Evolutionary conservation across 2,797 vertebrate species (phyloP).

Genomic region (Limnodromus scolopaceus): DNA sequence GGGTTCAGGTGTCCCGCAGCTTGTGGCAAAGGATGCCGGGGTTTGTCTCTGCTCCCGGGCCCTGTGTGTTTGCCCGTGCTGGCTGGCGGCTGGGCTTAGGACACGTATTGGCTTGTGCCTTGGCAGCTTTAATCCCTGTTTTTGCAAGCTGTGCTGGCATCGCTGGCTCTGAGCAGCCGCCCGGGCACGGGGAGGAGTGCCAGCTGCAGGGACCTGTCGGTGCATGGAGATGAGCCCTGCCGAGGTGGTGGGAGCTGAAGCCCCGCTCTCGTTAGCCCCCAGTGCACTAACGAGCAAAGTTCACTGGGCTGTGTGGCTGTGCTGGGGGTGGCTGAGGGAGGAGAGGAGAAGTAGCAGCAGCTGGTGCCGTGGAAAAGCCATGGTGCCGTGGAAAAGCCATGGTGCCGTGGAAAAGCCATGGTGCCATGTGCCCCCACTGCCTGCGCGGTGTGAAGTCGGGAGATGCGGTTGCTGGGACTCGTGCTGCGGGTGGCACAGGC

Average conservation of each 20-base stretch:
- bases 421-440: accelerated
- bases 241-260: accelerated
- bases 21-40: accelerated
- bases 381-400: accelerated
- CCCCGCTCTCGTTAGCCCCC: accelerated
- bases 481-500: neutral
- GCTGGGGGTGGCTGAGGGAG: accelerated
- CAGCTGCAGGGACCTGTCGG: accelerated
- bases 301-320: accelerated
- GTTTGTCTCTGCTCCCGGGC: neutral
- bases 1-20: accelerated
- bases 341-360: accelerated
- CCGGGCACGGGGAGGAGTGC: neutral
- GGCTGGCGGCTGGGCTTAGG: neutral
- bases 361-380: accelerated
- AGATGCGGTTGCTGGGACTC: accelerated
- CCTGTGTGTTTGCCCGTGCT: accelerated
- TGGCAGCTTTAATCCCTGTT: accelerated
- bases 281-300: accelerated
- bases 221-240: accelerated
- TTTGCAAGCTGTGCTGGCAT: neutral
- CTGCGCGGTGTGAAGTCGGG: accelerated
- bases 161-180: accelerated
- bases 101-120: accelerated
- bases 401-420: accelerated